Evolutionary conservation across 2,888 invertebrate genomes (phyloP), one percentile per base, ranked within the genome.

Genomic region (Allophyes oxyacanthae): DNA sequence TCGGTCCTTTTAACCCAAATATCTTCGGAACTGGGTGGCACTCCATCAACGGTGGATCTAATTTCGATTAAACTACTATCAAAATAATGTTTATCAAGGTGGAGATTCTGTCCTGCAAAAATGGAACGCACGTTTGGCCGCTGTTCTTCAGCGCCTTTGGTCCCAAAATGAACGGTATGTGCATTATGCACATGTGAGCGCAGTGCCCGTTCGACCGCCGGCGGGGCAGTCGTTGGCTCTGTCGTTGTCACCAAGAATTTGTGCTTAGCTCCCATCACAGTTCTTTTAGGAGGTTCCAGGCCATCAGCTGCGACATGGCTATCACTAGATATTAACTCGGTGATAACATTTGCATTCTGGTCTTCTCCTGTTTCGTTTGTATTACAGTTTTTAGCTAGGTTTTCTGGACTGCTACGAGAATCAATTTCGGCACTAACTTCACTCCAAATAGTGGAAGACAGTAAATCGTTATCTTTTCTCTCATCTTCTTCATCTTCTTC

Each of bases 401-500:
- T 62, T 26, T 65, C 71, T 6, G 71, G 43, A 52, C 72, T 85
- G 38, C 53, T 66, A 49, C 72, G 74, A 26, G 80, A 78, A 42
- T 73, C 71, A 2, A 68, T 67, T 57, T 81, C 82, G 5, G 77
- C 68, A 34, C 72, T 70, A 10, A 68, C 43, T 14, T 77, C 78
- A 13, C 80, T 75, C 40, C 83, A 81, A 43, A 76, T 59, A 26
- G 62, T 64, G 2, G 81, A 76, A 9, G 79, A 72, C 7, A 80
- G 65, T 32, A 78, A 76, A 53, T 86, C 81, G 33, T 56, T 61
- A 30, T 92, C 91, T 75, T 89, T 91, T 46, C 82, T 90, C 46
- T 88, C 95, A 69, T 97, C 97, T 50, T 97, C 97, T 83, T 97
- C 97, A 77, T 97, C 97, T 89, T 97, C 97, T 84, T 97, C 97